A percentile compares a stretch with the other conserved stretches of the same genome.
Evolutionary conservation across 2,797 vertebrate genomes (phyloP).

Genomic region (Crypturellus tataupa): DNA sequence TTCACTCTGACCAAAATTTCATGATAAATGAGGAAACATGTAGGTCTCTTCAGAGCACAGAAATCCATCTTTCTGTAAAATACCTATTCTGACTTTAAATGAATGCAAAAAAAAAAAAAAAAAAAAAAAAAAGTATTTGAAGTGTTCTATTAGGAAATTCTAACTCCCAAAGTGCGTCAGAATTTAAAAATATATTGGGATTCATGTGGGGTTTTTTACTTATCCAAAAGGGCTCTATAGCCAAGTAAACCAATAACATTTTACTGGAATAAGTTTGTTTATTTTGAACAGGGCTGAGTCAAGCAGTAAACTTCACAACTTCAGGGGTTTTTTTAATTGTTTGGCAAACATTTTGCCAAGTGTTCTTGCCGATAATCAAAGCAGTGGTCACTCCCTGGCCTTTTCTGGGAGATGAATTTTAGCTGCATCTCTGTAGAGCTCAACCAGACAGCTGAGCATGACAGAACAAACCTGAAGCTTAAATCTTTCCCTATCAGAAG

Average conservation of each 20-base stretch:
- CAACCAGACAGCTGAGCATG: background rate
- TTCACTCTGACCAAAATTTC: constrained; percentile 1
- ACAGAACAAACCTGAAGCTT: background rate
- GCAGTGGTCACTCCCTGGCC: accelerated
- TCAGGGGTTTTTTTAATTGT: constrained; percentile 51
- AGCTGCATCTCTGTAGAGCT: background rate
- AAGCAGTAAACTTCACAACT: constrained; percentile 65
- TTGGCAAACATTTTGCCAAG: constrained; percentile 44
- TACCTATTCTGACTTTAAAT: constrained; percentile 9
- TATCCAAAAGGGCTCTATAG: constrained; percentile 48
- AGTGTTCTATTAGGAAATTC: constrained; percentile 53
- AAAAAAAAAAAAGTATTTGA: background rate
- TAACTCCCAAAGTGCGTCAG: constrained; percentile 2
- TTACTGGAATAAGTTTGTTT: constrained; percentile 59
- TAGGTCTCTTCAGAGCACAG: background rate
- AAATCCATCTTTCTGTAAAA: constrained; percentile 47
- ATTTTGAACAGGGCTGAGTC: constrained; percentile 52
- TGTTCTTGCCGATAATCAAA: constrained; percentile 48
- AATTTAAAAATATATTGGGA: constrained; percentile 45
- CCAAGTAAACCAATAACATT: constrained; percentile 70
- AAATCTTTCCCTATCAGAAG: background rate
- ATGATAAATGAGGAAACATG: background rate
- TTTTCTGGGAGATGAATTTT: background rate
- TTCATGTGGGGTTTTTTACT: constrained; percentile 1
- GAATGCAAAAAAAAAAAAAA: background rate